Percentiles rank a stretch among this genome's conserved stretches.
Conservation (phyloP, 2,797 vertebrate genomes). For the Parotocinclus haroldoi region DNA sequence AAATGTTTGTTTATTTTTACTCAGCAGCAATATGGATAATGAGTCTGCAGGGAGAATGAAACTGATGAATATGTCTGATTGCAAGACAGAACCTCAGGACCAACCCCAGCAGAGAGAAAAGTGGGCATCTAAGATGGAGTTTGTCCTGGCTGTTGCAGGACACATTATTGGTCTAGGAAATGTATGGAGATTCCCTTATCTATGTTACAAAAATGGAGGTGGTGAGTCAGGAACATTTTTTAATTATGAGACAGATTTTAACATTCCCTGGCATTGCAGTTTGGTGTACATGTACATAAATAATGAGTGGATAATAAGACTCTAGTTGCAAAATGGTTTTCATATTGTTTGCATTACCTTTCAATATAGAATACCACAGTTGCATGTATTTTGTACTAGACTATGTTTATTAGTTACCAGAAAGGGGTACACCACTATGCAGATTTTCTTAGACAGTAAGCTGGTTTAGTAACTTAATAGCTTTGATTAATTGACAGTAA, state of each 20-base stretch:
- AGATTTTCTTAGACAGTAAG: too few relatives aligned
- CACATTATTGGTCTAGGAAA: conserved; percentile 74
- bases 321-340: too few relatives aligned
- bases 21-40: conserved; percentile 51
- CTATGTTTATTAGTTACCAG: too few relatives aligned
- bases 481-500: too few relatives aligned
- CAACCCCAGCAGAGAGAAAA: conserved; percentile 61
- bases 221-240: conserved; percentile 54
- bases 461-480: too few relatives aligned
- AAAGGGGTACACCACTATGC: too few relatives aligned
- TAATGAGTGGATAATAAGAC: too few relatives aligned
- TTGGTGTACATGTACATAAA: too few relatives aligned
- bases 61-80: conserved; percentile 23
- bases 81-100: conserved; percentile 18
- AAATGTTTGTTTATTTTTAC: neutral
- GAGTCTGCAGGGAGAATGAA: conserved; percentile 43
- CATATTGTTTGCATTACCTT: too few relatives aligned
- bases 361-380: too few relatives aligned
- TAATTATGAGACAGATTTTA: neutral
- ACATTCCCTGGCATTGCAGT: neutral
- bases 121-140: conserved; percentile 71
- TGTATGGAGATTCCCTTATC: conserved; percentile 77
- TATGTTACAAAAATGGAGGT: conserved; percentile 79
- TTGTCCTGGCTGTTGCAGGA: conserved; percentile 69
- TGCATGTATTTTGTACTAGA: too few relatives aligned